Conservation (phyloP, 2,113 vertebrate genomes). For the Dipodomys ordii region DNA sequence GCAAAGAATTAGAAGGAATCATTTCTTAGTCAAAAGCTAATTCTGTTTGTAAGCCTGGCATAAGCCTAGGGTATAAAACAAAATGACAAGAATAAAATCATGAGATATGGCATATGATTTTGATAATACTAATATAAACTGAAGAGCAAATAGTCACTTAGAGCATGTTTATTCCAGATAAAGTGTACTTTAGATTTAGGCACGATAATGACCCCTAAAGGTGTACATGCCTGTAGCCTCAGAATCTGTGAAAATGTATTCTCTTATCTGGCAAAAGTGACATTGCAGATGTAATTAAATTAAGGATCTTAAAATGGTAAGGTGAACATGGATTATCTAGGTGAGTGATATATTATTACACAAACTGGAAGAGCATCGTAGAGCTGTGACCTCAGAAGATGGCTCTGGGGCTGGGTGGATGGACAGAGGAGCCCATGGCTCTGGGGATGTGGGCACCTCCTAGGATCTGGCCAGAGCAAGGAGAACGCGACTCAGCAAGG, state of each 20-base stretch:
- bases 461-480: not conserved
- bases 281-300: not conserved
- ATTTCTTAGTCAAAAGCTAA: slow-evolving; percentile 58
- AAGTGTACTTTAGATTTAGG: not conserved
- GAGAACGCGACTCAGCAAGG: not conserved
- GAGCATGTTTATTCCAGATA: not conserved
- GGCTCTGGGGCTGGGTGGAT: not conserved
- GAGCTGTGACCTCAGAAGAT: not conserved
- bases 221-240: not conserved
- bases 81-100: slow-evolving; percentile 53
- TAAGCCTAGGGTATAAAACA: not conserved
- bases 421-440: not conserved
- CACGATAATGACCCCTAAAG: not conserved
- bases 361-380: not conserved
- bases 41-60: not conserved
- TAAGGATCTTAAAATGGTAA: not conserved
- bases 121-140: slow-evolving; percentile 20
- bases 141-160: slow-evolving; percentile 2
- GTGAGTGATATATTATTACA: not conserved
- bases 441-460: not conserved
- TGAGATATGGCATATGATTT: not conserved
- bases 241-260: not conserved
- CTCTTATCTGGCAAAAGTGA: not conserved
- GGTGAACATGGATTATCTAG: not conserved
- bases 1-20: not conserved